Evolutionary conservation across 1,140 invertebrate species (phyloP).

Genomic region (Drosophila kohkoa): DNA sequence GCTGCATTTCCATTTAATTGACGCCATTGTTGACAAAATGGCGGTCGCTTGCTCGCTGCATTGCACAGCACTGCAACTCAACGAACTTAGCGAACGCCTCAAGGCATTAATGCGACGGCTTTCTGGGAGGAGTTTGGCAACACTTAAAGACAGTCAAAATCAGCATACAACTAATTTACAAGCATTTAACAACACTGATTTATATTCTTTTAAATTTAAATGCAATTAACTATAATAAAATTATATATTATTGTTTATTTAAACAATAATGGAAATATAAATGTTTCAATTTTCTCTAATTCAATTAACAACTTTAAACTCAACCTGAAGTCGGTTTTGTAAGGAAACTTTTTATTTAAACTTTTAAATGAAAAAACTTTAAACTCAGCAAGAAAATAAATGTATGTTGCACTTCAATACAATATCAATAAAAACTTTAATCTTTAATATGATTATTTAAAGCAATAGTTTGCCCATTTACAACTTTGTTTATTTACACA

Average conservation of each 20-base stretch:
- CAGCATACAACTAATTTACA: neutral
- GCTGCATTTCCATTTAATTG: constrained; percentile 82
- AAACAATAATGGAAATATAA: too few species aligned
- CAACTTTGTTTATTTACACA: neutral
- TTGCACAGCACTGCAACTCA: constrained; percentile 7
- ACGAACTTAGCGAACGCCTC: constrained; percentile 26
- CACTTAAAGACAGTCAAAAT: constrained; percentile 19
- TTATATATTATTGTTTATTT: too few species aligned
- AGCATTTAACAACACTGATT: neutral
- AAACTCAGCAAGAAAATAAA: too few species aligned
- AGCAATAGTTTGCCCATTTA: neutral
- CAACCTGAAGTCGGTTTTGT: too few species aligned
- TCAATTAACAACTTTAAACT: too few species aligned
- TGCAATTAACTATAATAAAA: too few species aligned
- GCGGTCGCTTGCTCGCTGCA: constrained; percentile 64
- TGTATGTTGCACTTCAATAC: too few species aligned
- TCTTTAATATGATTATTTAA: neutral
- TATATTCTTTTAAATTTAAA: neutral
- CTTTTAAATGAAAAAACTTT: too few species aligned
- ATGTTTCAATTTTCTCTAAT: too few species aligned
- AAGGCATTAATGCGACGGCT: constrained; percentile 69
- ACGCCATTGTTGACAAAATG: constrained; percentile 82
- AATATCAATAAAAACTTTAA: neutral
- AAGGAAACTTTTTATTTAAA: too few species aligned
- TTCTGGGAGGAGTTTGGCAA: constrained; percentile 19